Percentiles rank a stretch among this genome's conserved stretches.
Conservation (phyloP, 1,140 invertebrate genomes). For the Hyles vespertilio region DNA sequence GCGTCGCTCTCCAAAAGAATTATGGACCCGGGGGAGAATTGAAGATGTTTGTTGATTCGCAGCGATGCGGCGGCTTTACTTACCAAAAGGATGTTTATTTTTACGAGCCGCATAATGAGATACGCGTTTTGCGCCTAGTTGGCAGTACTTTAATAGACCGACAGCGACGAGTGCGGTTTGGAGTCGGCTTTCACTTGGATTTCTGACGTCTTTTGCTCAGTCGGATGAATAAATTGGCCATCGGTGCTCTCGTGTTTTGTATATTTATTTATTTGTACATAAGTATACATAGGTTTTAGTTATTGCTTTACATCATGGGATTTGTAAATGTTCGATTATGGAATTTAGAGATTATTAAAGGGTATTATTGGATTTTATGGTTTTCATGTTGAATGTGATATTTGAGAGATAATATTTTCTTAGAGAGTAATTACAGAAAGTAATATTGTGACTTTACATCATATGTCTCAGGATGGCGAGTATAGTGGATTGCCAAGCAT, state of each 20-base stretch:
- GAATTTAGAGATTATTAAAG: conserved; percentile 53
- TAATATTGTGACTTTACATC: background rate
- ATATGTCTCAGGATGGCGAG: no score
- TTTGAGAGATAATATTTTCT: no score
- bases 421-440: background rate
- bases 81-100: conserved; percentile 54
- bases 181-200: conserved; percentile 61
- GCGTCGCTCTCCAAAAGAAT: conserved; percentile 53
- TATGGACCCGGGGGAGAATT: conserved; percentile 50
- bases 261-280: conserved; percentile 68
- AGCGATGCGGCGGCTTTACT: conserved; percentile 58
- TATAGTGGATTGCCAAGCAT: no score
- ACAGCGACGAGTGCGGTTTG: conserved; percentile 49
- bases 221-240: conserved; percentile 7
- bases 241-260: conserved; percentile 39
- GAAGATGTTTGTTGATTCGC: conserved; percentile 62
- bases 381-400: background rate
- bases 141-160: conserved; percentile 55
- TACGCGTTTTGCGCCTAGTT: conserved; percentile 43
- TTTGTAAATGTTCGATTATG: conserved; percentile 28
- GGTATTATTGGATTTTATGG: conserved; percentile 3
- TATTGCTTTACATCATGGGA: conserved; percentile 49
- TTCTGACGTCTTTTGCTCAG: conserved; percentile 35
- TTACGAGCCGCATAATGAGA: conserved; percentile 43
- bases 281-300: conserved; percentile 74